A percentile compares a stretch with the other conserved stretches of the same genome.
Evolutionary conservation across 2,888 invertebrate genomes (phyloP).

Genomic region (Furcula furcula): DNA sequence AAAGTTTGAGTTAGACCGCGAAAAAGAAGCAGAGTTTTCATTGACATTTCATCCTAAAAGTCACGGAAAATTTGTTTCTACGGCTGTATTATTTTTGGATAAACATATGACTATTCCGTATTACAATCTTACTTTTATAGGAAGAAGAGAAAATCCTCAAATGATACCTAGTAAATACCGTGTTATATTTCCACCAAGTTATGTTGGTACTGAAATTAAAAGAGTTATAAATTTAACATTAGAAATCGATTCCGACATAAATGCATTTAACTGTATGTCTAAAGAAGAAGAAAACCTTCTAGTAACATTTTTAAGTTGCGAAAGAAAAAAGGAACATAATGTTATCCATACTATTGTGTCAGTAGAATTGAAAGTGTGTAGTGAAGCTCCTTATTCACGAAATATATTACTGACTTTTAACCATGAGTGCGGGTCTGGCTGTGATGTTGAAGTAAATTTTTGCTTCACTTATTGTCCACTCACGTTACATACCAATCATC

Average conservation of each 20-base stretch:
- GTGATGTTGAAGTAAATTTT: conserved; percentile 62
- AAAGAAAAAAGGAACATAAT: conserved; percentile 29
- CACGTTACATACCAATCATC: conserved; percentile 52
- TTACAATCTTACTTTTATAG: conserved; percentile 65
- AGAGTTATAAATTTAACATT: conserved; percentile 46
- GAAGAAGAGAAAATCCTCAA: conserved; percentile 47
- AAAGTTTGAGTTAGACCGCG: conserved; percentile 57
- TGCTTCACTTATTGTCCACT: conserved; percentile 63
- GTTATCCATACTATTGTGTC: conserved; percentile 39
- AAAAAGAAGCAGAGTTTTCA: conserved; percentile 36
- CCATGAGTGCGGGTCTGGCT: conserved; percentile 53
- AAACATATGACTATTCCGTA: conserved; percentile 62
- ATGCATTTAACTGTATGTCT: conserved; percentile 47
- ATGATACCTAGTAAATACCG: conserved; percentile 52
- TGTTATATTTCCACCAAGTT: conserved; percentile 64
- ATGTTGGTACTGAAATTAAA: conserved; percentile 40
- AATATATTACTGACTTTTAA: conserved; percentile 46
- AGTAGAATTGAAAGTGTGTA: conserved; percentile 46
- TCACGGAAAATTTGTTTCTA: conserved; percentile 57
- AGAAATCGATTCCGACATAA: conserved; percentile 39
- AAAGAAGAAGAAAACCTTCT: conserved; percentile 47
- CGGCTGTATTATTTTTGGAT: conserved; percentile 62
- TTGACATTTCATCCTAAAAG: conserved; percentile 64
- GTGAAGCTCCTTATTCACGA: conserved; percentile 36
- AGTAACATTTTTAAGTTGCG: conserved; percentile 38